Evolutionary conservation across 2,888 invertebrate genomes (phyloP).

Genomic region (Pollenia amentaria): DNA sequence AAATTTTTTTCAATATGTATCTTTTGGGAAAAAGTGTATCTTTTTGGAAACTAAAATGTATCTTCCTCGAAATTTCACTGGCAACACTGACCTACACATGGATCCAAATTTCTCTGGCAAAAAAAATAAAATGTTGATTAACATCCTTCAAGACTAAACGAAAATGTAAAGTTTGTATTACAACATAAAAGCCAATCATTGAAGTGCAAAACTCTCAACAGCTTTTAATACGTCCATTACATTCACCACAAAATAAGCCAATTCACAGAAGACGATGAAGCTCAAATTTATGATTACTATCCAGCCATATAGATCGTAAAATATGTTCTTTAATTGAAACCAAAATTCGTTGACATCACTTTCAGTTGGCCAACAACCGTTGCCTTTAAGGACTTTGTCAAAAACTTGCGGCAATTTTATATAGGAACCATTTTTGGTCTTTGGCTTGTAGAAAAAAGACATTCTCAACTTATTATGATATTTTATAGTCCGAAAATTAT

Average conservation of each 20-base stretch:
- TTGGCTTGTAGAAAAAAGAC: slow-evolving; percentile 51
- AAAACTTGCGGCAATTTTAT: slow-evolving; percentile 48
- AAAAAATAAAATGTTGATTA: slow-evolving; percentile 4
- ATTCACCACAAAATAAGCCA: slow-evolving; percentile 28
- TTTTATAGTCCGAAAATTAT: background rate
- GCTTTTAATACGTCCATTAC: slow-evolving; percentile 41
- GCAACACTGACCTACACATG: slow-evolving; percentile 50
- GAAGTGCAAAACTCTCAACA: slow-evolving; percentile 44
- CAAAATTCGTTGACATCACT: slow-evolving; percentile 8
- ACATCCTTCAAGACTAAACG: background rate
- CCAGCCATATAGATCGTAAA: slow-evolving; percentile 45
- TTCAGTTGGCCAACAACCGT: slow-evolving; percentile 56
- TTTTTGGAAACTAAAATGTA: no score
- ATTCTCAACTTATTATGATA: slow-evolving; percentile 14
- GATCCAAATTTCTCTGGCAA: slow-evolving; percentile 57
- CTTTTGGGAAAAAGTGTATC: no score
- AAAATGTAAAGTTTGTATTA: slow-evolving; percentile 35
- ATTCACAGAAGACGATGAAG: slow-evolving; percentile 28
- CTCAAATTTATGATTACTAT: background rate
- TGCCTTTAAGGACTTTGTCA: slow-evolving; percentile 19
- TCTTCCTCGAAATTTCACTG: no score
- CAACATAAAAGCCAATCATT: slow-evolving; percentile 37
- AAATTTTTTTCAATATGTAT: no score
- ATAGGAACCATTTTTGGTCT: slow-evolving; percentile 10
- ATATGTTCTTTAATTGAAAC: background rate